Conservation (phyloP, 1,140 invertebrate genomes). For the Drosophila lacteicornis region DNA sequence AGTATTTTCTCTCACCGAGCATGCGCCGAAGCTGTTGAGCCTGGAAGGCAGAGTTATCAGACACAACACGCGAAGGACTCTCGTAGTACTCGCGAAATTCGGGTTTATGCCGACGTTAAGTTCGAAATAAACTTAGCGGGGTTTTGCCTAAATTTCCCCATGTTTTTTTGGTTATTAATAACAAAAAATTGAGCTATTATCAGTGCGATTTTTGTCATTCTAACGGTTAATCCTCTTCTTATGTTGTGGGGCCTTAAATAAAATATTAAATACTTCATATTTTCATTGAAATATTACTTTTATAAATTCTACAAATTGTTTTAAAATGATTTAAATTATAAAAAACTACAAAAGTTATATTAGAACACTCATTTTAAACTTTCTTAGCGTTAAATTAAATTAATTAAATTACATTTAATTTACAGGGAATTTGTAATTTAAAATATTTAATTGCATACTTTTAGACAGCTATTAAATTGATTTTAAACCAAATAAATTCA, state of each 20-base stretch:
- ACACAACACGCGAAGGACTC: slow-evolving; percentile 33
- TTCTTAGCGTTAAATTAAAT: too few relatives aligned
- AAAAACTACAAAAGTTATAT: too few relatives aligned
- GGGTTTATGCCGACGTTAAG: slow-evolving; percentile 18
- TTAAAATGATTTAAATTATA: too few relatives aligned
- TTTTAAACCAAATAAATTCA: neutral
- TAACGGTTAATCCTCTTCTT: neutral
- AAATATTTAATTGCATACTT: neutral
- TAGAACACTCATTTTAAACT: too few relatives aligned
- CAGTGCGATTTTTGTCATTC: neutral
- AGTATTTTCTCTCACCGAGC: slow-evolving; percentile 34
- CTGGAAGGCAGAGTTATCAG: slow-evolving; percentile 64
- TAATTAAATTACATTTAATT: too few relatives aligned
- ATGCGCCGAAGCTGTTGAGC: slow-evolving; percentile 17
- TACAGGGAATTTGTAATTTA: neutral
- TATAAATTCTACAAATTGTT: too few relatives aligned
- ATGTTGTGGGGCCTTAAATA: too few relatives aligned
- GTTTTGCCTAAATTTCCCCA: slow-evolving; percentile 7
- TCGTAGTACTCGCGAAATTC: neutral
- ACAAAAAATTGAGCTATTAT: neutral
- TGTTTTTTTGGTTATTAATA: slow-evolving; percentile 1
- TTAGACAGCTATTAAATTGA: neutral
- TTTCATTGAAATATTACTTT: too few relatives aligned
- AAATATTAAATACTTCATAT: too few relatives aligned
- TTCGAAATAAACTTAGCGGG: neutral